phyloP scores from a whole-genome alignment of 1,140 invertebrate species.

The Drosophila pseudoobscura region DNA sequence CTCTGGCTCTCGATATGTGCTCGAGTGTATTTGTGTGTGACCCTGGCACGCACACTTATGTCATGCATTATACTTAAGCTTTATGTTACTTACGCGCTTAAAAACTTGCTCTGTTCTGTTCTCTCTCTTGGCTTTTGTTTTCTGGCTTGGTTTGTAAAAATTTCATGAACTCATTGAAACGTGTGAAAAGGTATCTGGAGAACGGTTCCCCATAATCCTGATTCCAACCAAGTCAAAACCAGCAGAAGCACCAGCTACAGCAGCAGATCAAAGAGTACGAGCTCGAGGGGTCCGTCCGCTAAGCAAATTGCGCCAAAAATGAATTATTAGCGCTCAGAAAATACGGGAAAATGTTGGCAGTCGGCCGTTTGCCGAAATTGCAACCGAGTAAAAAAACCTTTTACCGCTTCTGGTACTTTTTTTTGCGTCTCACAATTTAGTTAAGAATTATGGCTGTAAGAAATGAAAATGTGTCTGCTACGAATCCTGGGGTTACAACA shows the following conservation, averaged over 20 bases:
- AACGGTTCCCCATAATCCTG: constrained; percentile 59
- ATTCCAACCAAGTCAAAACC: constrained; percentile 42
- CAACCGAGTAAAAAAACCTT: constrained; percentile 39
- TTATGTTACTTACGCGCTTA: constrained; percentile 68
- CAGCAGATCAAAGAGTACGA: constrained; percentile 29
- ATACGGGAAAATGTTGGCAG: constrained; percentile 60
- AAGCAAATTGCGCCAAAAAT: constrained; percentile 77
- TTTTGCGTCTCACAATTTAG: constrained; percentile 45
- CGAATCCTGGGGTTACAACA: constrained; percentile 29
- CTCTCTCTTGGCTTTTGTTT: constrained; percentile 52
- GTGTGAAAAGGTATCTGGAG: constrained; percentile 62
- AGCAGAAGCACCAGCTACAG: constrained; percentile 20
- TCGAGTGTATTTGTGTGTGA: constrained; percentile 20
- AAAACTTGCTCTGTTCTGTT: constrained; percentile 19
- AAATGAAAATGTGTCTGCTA: constrained; percentile 67
- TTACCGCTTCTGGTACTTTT: constrained; percentile 21
- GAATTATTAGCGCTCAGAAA: constrained; percentile 76
- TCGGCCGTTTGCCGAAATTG: constrained; percentile 66
- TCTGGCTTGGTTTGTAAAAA: constrained; percentile 59
- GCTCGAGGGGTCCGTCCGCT: constrained; percentile 23
- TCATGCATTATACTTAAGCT: constrained; percentile 74
- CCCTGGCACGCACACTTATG: constrained; percentile 67
- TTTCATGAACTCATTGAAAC: constrained; percentile 74
- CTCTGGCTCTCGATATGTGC: neutral
- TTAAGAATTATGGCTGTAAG: constrained; percentile 69